Evolutionary conservation across 2,113 vertebrate species (phyloP).

Genomic region (Urocynchramus pylzowi): DNA sequence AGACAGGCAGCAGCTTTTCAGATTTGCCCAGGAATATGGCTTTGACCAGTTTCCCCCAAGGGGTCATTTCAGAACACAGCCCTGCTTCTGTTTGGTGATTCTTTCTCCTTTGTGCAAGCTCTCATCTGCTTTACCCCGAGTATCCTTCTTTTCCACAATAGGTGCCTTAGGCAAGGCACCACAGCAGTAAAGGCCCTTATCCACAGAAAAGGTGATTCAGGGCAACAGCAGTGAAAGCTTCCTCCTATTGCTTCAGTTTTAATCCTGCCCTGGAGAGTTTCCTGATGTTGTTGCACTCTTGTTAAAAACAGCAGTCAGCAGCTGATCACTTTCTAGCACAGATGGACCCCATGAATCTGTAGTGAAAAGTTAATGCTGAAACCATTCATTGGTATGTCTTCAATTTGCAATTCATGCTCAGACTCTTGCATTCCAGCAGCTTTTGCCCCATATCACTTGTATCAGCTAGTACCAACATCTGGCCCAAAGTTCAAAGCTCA

Average conservation of each 20-base stretch:
- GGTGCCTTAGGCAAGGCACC: neutral
- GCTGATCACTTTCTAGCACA: slow-evolving; percentile 12
- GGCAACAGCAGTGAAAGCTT: neutral
- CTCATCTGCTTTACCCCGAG: neutral
- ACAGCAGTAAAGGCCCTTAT: neutral
- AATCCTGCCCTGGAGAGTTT: neutral
- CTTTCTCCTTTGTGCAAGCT: neutral
- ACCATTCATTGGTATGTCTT: neutral
- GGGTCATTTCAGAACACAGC: neutral
- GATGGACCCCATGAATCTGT: neutral
- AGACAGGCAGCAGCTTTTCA: neutral
- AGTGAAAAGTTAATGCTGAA: slow-evolving; percentile 33
- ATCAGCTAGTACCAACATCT: slow-evolving; percentile 49
- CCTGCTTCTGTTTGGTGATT: neutral
- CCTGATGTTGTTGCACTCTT: neutral
- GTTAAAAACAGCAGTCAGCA: neutral
- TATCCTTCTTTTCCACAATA: neutral
- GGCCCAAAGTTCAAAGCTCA: neutral
- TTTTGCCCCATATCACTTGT: neutral
- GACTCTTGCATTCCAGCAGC: neutral
- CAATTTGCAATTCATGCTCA: neutral
- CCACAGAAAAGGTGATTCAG: neutral
- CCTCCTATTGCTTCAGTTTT: neutral
- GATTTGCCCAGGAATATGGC: neutral
- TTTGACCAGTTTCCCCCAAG: neutral